Evolutionary conservation across 2,888 invertebrate genomes (phyloP).

Genomic region (Beris chalybata): DNA sequence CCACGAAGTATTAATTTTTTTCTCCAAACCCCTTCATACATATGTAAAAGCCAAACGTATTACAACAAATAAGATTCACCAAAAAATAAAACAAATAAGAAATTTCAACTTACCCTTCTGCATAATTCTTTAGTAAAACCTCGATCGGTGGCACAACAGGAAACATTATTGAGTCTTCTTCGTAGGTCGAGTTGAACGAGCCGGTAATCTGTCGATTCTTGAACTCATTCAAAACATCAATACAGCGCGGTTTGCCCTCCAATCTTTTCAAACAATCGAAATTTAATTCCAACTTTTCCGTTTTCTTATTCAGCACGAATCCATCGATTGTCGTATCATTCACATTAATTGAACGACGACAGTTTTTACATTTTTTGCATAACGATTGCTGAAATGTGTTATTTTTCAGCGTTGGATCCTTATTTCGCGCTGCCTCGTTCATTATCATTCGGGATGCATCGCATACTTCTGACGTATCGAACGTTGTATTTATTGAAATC

Average conservation of each 20-base stretch:
- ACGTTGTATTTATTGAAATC: not conserved
- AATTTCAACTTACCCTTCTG: conserved; percentile 22
- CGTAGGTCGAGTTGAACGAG: not conserved
- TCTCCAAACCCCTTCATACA: too few relatives aligned
- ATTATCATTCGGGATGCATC: conserved; percentile 7
- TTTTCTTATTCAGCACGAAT: conserved; percentile 1
- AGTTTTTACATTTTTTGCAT: conserved; percentile 25
- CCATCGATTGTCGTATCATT: conserved; percentile 14
- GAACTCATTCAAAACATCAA: conserved; percentile 16
- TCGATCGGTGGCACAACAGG: conserved; percentile 27
- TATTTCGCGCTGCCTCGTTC: not conserved
- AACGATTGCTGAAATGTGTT: not conserved
- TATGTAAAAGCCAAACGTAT: too few relatives aligned
- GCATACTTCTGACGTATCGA: conserved; percentile 7
- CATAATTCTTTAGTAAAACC: conserved; percentile 31
- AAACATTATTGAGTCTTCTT: conserved; percentile 25
- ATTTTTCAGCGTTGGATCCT: not conserved
- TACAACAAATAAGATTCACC: conserved; percentile 3
- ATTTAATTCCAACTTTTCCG: not conserved
- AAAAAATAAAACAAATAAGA: conserved; percentile 4
- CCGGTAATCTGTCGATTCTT: conserved; percentile 23
- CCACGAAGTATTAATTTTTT: too few relatives aligned
- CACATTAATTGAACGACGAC: conserved; percentile 3
- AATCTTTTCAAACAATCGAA: conserved; percentile 23
- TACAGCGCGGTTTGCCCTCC: conserved; percentile 1